Evolutionary conservation across 2,888 invertebrate species (phyloP), one percentile per base, ranked within the genome.

Genomic region (Teleogryllus oceanicus): DNA sequence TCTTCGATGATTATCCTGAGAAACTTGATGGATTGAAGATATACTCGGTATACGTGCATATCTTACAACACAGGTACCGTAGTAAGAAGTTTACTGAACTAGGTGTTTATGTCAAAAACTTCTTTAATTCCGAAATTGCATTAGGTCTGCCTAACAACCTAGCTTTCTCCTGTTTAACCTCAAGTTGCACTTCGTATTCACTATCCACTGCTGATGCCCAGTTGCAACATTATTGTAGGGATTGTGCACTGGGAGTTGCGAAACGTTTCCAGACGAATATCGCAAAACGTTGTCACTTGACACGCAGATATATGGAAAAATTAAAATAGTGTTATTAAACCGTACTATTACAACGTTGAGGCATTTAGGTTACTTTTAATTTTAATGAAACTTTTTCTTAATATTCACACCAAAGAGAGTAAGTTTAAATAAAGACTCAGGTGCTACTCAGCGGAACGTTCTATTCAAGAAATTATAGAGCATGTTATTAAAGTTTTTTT

Each of bases 31-130:
- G 49, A 50, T 50, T 8, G n/a, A n/a, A 62, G n/a, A 62, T 13
- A 62, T 62, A 8, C 62, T n/a, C 13, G n/a, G 13, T 49, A n/a
- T 49, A 77, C 50, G 16, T 77, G 49, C 77, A 77, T 49, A 77
- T 77, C n/a, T n/a, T 77, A 16, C 77, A 77, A 20, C 77, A 77
- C n/a, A 50, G 50, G 16, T 77, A 77, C 50, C 49, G 77, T 12
- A 49, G 37, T 49, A 77, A 50, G 20, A 77, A 77, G n/a, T 77
- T 77, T 49, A 49, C 77, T 2, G 50, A 77, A 49, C 18, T 50
- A 16, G 77, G 77, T 16, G 11, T 5, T 11, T 77, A 77, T 49
- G 49, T 49, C 49, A 77, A 77, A 49, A 18, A 49, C 77, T 77
- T 77, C 77, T 49, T 49, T 49, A 77, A 21, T 37, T 24, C 76